Evolutionary conservation across 2,113 vertebrate genomes (phyloP), one percentile per base, ranked within the genome.

Genomic region (Geothlypis trichas): DNA sequence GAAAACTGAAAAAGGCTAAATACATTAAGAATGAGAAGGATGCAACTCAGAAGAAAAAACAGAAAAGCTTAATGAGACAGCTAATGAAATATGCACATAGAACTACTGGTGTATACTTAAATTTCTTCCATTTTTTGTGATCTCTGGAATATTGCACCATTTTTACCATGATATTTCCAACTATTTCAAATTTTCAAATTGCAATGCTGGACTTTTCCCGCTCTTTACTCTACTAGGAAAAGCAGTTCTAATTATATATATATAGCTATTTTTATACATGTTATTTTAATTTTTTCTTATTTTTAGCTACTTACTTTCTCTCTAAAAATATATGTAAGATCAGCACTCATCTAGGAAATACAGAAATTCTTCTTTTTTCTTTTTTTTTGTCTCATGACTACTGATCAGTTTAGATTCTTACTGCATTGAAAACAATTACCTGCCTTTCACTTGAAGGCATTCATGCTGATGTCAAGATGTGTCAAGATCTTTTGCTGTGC

Each of bases 401-500:
- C 42, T 1, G 2, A 41, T 96, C 74, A 81, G 35, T 93, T 90
- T 92, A 75, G 52, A 77, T 75, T 92, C 72, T 89, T 94, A 54
- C n/a, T 49, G 77, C 42, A 47, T 35, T 92, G 90, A 81, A 90
- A 95, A 93, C 93, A 88, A 93, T 94, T 90, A 92, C 83, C 61
- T 89, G 88, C 90, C 88, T 97, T 95, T 26, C n/a, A 92, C 58
- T 81, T 93, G 57, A 90, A 93, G 68, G 65, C 39, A 62, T 92
- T 94, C 80, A 87, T 68, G 58, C 27, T 81, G 57, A 20, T 92
- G 93, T 95, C 88, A 96, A 55, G 88, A 93, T 71, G 31, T 81
- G 88, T 90, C 88, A 95, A 92, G 92, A 89, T 95, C 90, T 93
- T 90, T 49, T 78, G 57, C 83, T 96, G 80, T 92, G 54, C 95